Conservation (phyloP, 2,888 invertebrate genomes). For the Stenotaenia linearis region DNA sequence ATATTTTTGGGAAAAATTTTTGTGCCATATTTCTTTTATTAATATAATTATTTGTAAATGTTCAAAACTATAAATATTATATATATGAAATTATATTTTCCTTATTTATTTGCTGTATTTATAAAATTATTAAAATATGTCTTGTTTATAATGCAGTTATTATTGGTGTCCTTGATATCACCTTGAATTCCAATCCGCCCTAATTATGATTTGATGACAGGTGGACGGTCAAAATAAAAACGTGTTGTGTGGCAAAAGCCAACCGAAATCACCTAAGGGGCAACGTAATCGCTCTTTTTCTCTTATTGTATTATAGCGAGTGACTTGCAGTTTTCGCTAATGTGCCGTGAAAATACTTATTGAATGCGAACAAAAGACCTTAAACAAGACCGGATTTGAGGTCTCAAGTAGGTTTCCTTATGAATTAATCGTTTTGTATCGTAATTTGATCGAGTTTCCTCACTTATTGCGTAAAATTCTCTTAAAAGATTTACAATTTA, state of each 20-base stretch:
- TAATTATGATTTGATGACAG: conserved; percentile 12
- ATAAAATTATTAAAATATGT: conserved; percentile 5
- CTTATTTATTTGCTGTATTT: conserved; percentile 17
- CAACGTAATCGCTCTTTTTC: background rate
- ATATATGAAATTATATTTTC: background rate
- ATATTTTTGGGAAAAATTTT: background rate
- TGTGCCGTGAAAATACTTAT: background rate
- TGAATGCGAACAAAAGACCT: background rate
- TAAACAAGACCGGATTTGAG: too few species aligned
- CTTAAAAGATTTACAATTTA: too few species aligned
- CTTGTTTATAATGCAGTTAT: conserved; percentile 15
- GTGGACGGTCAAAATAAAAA: background rate
- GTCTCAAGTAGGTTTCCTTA: too few species aligned
- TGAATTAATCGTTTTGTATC: too few species aligned
- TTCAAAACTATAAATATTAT: conserved; percentile 10
- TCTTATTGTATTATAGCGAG: background rate
- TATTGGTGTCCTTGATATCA: conserved; percentile 9
- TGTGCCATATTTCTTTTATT: conserved; percentile 17
- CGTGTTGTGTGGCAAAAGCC: background rate
- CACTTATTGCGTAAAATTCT: too few species aligned
- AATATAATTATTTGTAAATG: background rate
- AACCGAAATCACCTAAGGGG: background rate
- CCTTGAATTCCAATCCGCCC: conserved; percentile 7
- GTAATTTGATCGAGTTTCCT: too few species aligned
- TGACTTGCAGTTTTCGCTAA: background rate